These are phyloP conservation scores for Polypedilum pembai DNA, from an alignment of 1,140 invertebrate species.

Conservation along the genomic window DNA sequence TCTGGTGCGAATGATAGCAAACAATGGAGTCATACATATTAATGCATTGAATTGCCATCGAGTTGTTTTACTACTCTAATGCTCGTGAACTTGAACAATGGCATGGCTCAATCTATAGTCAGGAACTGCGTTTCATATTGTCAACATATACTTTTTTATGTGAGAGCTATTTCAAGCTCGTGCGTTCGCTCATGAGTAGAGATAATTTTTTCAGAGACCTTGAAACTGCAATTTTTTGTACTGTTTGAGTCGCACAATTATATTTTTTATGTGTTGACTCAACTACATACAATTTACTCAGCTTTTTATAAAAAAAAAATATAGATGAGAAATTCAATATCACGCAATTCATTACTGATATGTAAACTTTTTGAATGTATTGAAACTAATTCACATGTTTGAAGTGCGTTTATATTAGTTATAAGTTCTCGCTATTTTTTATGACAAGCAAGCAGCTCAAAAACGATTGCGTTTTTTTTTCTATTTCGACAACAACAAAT, in stretches of 20 bases:
- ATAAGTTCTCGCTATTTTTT: neutral
- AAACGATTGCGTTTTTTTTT: slow-evolving; percentile 7
- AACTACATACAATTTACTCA: neutral
- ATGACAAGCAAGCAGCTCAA: neutral
- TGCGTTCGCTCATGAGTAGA: slow-evolving; percentile 3
- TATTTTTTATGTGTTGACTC: neutral
- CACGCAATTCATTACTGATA: slow-evolving; percentile 11
- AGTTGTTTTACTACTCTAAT: slow-evolving; percentile 1
- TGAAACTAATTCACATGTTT: slow-evolving; percentile 18
- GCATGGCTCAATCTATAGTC: neutral
- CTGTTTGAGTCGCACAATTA: neutral
- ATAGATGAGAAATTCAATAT: slow-evolving; percentile 13
- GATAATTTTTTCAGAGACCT: slow-evolving; percentile 7
- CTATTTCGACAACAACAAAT: neutral
- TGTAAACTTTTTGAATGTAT: neutral
- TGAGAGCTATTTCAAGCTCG: neutral
- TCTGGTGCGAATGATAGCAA: neutral
- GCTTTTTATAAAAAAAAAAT: neutral
- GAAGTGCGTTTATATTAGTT: slow-evolving; percentile 6
- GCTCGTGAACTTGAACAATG: slow-evolving; percentile 23
- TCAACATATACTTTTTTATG: neutral
- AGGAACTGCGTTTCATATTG: neutral
- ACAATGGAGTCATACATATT: neutral
- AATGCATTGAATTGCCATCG: slow-evolving; percentile 2
- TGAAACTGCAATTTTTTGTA: slow-evolving; percentile 26